Evolutionary conservation across 23 tunicate species (phyloP), one percentile per base, ranked within the genome.

Genomic region (Ciona savignyi): DNA sequence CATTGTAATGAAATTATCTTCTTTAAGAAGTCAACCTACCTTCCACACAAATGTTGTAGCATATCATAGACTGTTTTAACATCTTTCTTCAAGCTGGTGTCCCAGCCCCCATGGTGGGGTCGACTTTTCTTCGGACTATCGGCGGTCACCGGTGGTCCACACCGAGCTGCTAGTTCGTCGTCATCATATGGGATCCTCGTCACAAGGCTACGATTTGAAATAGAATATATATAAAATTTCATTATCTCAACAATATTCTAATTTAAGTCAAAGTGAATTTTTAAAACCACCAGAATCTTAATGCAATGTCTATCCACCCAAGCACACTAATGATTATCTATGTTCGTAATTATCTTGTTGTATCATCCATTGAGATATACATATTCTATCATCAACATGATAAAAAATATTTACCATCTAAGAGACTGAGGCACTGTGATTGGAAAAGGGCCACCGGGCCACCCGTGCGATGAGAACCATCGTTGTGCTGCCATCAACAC

Each of bases 371-470:
- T n/a, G n/a, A n/a, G n/a, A n/a, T n/a, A n/a, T n/a, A n/a, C n/a
- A n/a, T n/a, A n/a, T n/a, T n/a, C n/a, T n/a, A n/a, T n/a, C n/a
- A n/a, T n/a, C n/a, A n/a, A n/a, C n/a, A n/a, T n/a, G n/a, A n/a
- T n/a, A n/a, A n/a, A n/a, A n/a, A n/a, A n/a, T n/a, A 68, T 71
- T 77, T 30, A 94, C 86, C 78, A 73, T 65, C 99, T 62, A 29
- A 94, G 32, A 2, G 86, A 34, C 4, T 79, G 75, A 49, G 99
- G 99, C 22, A 94, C 80, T 3, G 56, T 82, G 27, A 94, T 70
- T 11, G 99, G 95, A 31, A 94, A 94, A 0, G 90, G 90, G 2
- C 99, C 99, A 35, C 95, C 95, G 49, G 95, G 83, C 99, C 99
- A 94, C 0, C 99, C 99, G 63, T 82, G 78, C 60, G 82, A 33